Conservation (phyloP, 2,797 vertebrate genomes). For the Pangasius macronema region DNA sequence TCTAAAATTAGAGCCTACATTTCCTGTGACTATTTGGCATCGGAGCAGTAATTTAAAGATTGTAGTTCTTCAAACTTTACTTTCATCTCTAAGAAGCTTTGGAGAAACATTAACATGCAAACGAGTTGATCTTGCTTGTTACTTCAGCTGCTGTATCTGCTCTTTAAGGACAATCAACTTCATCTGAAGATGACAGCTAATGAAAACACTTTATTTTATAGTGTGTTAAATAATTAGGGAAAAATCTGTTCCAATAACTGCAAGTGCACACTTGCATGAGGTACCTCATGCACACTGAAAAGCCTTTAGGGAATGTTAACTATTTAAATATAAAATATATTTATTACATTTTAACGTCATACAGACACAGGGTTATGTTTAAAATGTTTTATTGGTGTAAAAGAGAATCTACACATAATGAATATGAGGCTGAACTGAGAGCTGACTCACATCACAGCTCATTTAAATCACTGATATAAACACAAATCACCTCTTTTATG, state of each 20-base stretch:
- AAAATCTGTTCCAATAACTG: not conserved
- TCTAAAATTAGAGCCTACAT: not conserved
- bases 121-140: not conserved
- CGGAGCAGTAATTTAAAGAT: not conserved
- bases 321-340: not conserved
- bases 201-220: not conserved
- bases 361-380: not conserved
- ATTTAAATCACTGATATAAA: not conserved
- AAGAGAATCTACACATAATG: conserved; percentile 19
- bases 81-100: not conserved
- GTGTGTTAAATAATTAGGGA: not conserved
- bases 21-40: not conserved
- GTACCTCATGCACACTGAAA: not conserved
- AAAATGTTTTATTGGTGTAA: conserved; percentile 42
- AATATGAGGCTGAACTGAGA: not conserved
- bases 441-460: not conserved
- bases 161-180: not conserved
- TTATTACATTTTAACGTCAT: not conserved
- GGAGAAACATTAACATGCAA: not conserved
- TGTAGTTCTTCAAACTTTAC: not conserved
- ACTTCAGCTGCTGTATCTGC: not conserved
- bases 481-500: not conserved
- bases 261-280: not conserved
- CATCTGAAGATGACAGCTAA: not conserved
- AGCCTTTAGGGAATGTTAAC: not conserved